Evolutionary conservation across 1,140 invertebrate genomes (phyloP).

Genomic region (Drosophila chauvacae): DNA sequence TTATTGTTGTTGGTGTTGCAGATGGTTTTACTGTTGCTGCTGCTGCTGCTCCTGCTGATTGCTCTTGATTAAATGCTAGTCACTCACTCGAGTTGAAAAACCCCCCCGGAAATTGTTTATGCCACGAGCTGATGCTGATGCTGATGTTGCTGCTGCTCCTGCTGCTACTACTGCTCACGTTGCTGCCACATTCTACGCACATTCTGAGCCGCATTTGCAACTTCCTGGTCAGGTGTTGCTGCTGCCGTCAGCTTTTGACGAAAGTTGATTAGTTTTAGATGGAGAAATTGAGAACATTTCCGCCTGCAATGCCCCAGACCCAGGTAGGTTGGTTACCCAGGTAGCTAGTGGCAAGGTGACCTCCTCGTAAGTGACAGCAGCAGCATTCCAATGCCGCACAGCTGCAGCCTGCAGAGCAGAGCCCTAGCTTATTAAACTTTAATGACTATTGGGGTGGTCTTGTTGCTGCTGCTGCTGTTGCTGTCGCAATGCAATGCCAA

Average conservation of each 20-base stretch:
- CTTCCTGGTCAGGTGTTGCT: constrained; percentile 53
- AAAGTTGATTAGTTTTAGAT: constrained; percentile 44
- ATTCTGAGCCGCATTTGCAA: constrained; percentile 44
- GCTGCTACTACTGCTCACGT: neutral
- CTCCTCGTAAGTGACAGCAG: constrained; percentile 39
- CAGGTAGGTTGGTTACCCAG: neutral
- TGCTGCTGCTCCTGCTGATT: constrained; percentile 61
- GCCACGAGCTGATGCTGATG: constrained; percentile 64
- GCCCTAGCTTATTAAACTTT: constrained; percentile 73
- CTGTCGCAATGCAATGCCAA: constrained; percentile 55
- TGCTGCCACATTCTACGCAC: constrained; percentile 47
- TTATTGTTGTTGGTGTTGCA: neutral
- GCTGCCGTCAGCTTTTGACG: constrained; percentile 50
- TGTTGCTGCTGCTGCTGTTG: constrained; percentile 47
- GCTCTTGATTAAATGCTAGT: constrained; percentile 79
- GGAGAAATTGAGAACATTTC: constrained; percentile 45
- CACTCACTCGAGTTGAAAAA: constrained; percentile 71
- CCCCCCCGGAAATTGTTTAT: constrained; percentile 75
- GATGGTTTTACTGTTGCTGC: constrained; percentile 14
- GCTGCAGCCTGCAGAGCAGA: constrained; percentile 17
- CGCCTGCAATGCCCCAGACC: constrained; percentile 11
- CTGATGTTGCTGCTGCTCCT: neutral
- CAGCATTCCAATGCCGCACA: constrained; percentile 45
- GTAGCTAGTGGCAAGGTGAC: constrained; percentile 23
- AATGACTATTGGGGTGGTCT: constrained; percentile 74